These are phyloP conservation scores for Orchestia grillus DNA, from an alignment of 1,140 invertebrate genomes.

Conservation along the genomic window DNA sequence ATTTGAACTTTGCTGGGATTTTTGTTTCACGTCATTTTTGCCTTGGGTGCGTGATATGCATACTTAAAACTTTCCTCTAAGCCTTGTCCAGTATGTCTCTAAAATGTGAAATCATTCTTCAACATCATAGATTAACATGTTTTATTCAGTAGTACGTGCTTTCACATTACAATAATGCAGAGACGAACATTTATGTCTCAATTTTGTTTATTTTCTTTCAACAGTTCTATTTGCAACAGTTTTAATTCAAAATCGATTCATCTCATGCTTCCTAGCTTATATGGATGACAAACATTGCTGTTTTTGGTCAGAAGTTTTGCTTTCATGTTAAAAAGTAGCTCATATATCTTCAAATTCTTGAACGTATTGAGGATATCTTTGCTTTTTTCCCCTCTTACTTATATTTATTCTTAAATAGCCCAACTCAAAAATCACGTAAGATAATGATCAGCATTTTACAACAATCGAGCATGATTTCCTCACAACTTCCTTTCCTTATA, in stretches of 20 bases:
- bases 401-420: background rate
- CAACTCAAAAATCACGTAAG: background rate
- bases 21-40: no score
- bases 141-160: no score
- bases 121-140: no score
- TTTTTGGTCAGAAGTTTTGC: background rate
- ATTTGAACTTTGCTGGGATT: no score
- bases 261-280: background rate
- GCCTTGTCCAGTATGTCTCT: no score
- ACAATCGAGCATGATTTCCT: background rate
- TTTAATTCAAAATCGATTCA: background rate
- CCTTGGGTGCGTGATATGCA: no score
- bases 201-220: no score
- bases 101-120: no score
- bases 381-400: background rate
- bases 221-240: background rate
- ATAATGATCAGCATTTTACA: background rate
- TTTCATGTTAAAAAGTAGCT: background rate
- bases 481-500: background rate
- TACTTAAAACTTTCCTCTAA: no score
- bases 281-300: background rate
- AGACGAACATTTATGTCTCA: no score
- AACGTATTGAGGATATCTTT: background rate
- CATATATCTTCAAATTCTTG: background rate
- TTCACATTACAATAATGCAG: no score